Percentiles rank a stretch among this genome's conserved stretches.
Evolutionary conservation across 2,113 vertebrate genomes (phyloP).

Genomic region (Microcebus griseorufus): DNA sequence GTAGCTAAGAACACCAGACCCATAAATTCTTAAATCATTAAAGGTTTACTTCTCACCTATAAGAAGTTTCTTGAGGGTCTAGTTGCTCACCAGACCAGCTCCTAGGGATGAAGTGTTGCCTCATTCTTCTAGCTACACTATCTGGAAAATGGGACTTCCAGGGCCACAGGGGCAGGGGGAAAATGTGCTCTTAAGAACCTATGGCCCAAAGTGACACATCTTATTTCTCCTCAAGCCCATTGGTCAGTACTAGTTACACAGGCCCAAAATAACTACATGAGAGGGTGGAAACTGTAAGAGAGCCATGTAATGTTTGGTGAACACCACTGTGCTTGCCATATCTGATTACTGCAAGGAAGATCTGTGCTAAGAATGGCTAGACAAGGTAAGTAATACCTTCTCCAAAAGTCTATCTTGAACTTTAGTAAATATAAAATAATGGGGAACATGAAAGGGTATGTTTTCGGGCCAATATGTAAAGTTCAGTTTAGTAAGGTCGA

Average conservation of each 20-base stretch:
- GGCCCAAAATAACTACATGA: background rate
- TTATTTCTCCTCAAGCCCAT: background rate
- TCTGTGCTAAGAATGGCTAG: background rate
- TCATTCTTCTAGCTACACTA: background rate
- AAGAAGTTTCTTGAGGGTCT: background rate
- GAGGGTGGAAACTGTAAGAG: background rate
- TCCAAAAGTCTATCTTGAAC: background rate
- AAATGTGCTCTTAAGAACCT: background rate
- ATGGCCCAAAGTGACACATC: background rate
- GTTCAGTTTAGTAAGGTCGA: background rate
- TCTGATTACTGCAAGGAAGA: background rate
- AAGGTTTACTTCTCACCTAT: constrained; percentile 13
- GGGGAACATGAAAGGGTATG: background rate
- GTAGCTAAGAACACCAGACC: background rate
- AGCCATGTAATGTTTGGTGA: background rate
- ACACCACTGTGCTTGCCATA: background rate
- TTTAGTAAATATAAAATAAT: background rate
- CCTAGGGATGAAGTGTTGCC: background rate
- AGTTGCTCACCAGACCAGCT: background rate
- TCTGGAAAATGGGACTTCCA: background rate
- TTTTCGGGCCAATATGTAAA: background rate
- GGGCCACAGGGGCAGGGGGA: background rate
- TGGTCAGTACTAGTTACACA: background rate
- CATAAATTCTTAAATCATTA: background rate
- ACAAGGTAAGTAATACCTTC: background rate